phyloP scores from a whole-genome alignment of 1,140 invertebrate genomes.

The Eupristina koningsbergeri region DNA sequence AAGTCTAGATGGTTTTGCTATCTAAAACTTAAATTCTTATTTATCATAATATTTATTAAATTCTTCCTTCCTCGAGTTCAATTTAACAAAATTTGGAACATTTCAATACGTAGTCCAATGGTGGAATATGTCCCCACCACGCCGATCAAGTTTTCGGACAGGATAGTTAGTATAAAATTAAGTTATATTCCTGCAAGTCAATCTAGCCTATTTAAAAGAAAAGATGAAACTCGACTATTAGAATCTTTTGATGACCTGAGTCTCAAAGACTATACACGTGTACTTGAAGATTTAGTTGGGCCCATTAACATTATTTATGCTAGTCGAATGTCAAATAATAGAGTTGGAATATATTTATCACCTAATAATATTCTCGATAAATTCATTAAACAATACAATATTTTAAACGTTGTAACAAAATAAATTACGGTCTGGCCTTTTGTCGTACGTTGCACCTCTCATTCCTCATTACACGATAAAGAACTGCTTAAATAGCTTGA shows the following conservation, averaged over 20 bases:
- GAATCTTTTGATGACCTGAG: neutral
- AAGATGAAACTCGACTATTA: neutral
- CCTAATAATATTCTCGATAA: neutral
- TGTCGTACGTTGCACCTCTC: neutral
- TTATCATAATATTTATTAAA: too few species aligned
- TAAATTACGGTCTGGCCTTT: neutral
- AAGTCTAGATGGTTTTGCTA: too few species aligned
- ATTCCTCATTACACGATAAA: neutral
- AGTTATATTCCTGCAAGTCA: too few species aligned
- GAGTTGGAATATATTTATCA: slow-evolving; percentile 5
- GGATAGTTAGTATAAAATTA: too few species aligned
- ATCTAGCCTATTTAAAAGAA: neutral
- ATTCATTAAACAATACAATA: neutral
- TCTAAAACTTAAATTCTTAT: too few species aligned
- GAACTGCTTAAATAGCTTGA: neutral
- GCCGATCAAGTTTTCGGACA: too few species aligned
- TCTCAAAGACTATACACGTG: neutral
- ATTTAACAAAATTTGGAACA: too few species aligned
- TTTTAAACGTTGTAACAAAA: neutral
- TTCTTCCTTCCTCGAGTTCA: too few species aligned
- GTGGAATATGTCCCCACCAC: too few species aligned
- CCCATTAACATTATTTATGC: neutral
- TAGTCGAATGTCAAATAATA: neutral
- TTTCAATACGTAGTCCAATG: too few species aligned
- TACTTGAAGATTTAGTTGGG: neutral